Conservation (phyloP, 2,888 invertebrate species). For the Sarcophaga rosellei region DNA sequence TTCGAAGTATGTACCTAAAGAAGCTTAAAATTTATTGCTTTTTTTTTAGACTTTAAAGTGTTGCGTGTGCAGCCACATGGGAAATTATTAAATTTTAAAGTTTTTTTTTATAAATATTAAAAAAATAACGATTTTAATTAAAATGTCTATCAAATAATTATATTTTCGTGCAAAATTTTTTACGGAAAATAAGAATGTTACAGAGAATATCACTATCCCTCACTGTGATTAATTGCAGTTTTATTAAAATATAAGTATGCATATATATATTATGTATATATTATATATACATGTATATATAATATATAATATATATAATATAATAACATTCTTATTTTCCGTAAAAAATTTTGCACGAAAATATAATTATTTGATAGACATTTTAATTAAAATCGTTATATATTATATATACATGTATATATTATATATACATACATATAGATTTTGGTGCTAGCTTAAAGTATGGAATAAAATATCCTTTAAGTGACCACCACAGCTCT, state of each 20-base stretch:
- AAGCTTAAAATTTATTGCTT: not conserved
- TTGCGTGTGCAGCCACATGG: not conserved
- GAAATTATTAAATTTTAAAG: not conserved
- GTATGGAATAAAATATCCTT: too few relatives aligned
- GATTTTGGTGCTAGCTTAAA: too few relatives aligned
- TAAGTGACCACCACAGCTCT: too few relatives aligned
- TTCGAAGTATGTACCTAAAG: not conserved
- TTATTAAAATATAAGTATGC: too few relatives aligned
- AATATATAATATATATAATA: too few relatives aligned
- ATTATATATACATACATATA: too few relatives aligned
- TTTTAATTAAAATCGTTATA: slow-evolving; percentile 29
- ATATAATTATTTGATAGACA: slow-evolving; percentile 26
- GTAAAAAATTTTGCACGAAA: slow-evolving; percentile 5
- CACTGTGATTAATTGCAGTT: too few relatives aligned
- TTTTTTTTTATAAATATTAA: not conserved
- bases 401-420: too few relatives aligned
- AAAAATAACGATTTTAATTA: slow-evolving; percentile 19
- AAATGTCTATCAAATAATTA: slow-evolving; percentile 36
- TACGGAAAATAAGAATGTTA: not conserved
- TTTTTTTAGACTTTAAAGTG: not conserved
- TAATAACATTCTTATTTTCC: not conserved
- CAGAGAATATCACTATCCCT: not conserved
- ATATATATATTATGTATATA: too few relatives aligned
- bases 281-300: too few relatives aligned
- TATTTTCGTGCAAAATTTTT: slow-evolving; percentile 5